phyloP scores from a whole-genome alignment of 1,140 invertebrate genomes.

The Trichomalopsis sarcophagae region DNA sequence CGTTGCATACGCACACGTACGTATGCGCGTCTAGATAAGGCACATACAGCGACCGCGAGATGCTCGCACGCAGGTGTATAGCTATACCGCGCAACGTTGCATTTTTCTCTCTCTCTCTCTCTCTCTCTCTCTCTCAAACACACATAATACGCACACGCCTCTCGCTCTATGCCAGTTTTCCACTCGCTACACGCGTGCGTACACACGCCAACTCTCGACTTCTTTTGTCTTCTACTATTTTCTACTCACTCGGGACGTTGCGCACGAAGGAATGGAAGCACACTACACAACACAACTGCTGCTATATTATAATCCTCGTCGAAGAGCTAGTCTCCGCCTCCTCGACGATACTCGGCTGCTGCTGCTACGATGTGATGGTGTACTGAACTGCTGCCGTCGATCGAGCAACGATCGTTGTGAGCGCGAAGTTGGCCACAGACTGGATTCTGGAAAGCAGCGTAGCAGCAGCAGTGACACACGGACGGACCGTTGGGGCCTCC shows the following conservation, averaged over 20 bases:
- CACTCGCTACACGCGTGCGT: neutral
- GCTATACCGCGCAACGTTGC: neutral
- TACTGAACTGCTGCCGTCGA: neutral
- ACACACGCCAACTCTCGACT: neutral
- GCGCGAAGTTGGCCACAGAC: constrained; percentile 45
- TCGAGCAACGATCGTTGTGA: neutral
- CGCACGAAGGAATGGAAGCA: neutral
- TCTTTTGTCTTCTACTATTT: neutral
- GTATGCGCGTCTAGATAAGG: no score
- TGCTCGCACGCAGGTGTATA: neutral
- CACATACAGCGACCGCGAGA: neutral
- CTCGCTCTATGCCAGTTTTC: neutral
- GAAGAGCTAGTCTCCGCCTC: neutral
- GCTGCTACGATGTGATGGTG: neutral
- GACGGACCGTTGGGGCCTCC: neutral
- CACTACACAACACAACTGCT: neutral
- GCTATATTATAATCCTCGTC: no score
- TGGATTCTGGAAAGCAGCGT: constrained; percentile 29
- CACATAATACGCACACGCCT: neutral
- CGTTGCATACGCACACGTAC: neutral
- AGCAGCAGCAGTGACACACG: neutral
- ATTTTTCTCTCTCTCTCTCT: neutral
- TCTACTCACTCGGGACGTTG: neutral
- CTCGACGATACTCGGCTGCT: neutral
- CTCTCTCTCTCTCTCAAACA: constrained; percentile 10